phyloP scores from a whole-genome alignment of 2,888 invertebrate species.

The Lasius platythorax region DNA sequence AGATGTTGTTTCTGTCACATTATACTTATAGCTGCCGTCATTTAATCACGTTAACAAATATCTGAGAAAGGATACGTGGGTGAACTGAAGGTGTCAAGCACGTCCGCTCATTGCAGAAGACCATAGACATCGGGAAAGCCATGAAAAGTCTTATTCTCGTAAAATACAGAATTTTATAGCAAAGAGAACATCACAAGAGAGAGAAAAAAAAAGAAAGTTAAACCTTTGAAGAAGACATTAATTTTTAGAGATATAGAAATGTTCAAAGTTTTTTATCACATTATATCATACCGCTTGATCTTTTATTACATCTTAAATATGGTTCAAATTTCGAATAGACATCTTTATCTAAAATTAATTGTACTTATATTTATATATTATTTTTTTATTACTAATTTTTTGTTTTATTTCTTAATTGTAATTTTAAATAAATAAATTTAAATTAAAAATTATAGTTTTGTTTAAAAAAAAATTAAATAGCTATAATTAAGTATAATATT shows the following conservation, averaged over 20 bases:
- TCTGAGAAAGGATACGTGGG: slow-evolving; percentile 54
- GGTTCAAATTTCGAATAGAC: not conserved
- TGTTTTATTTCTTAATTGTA: not conserved
- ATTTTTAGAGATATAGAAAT: not conserved
- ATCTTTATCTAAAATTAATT: not conserved
- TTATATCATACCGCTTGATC: not conserved
- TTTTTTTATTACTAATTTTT: not conserved
- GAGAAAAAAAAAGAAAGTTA: not conserved
- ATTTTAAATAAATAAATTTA: not conserved
- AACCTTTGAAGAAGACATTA: not conserved
- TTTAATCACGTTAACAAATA: slow-evolving; percentile 8
- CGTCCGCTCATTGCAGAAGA: slow-evolving; percentile 54
- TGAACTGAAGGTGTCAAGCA: slow-evolving; percentile 59
- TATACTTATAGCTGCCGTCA: not conserved
- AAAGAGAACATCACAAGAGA: not conserved
- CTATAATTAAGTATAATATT: too few relatives aligned
- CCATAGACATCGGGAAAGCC: slow-evolving; percentile 29
- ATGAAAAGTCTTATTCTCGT: not conserved
- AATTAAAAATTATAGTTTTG: too few relatives aligned
- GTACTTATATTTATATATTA: not conserved
- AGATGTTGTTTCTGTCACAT: not conserved
- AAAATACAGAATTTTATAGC: not conserved
- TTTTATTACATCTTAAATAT: not conserved
- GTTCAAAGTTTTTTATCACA: not conserved
- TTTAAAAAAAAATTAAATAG: too few relatives aligned